These are phyloP conservation scores for Zosterops lateralis DNA, from an alignment of 2,113 vertebrate species.

Conservation along the genomic window DNA sequence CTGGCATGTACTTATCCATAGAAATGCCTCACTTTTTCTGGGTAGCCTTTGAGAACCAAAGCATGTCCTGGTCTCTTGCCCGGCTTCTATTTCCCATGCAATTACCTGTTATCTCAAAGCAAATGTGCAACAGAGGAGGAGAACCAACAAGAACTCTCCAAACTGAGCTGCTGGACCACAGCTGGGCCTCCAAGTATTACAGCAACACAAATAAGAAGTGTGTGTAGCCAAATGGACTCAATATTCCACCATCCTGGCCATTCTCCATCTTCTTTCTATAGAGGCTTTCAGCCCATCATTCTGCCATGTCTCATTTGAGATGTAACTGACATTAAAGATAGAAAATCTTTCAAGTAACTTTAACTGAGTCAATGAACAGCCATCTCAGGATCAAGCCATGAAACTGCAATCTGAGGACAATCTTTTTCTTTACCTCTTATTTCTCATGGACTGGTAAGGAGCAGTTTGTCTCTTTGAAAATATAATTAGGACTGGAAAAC, in stretches of 20 bases:
- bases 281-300: neutral
- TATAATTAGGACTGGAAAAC: neutral
- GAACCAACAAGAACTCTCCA: neutral
- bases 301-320: neutral
- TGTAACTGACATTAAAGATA: neutral
- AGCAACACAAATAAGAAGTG: neutral
- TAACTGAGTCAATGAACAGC: neutral
- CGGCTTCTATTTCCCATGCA: slow-evolving; percentile 8
- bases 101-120: slow-evolving; percentile 33
- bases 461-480: neutral
- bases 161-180: neutral
- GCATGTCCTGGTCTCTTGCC: neutral
- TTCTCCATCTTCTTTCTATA: neutral
- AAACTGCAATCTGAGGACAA: neutral
- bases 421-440: neutral
- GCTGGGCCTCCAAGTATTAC: neutral
- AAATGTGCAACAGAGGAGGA: neutral
- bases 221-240: rapidly evolving
- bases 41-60: neutral
- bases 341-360: neutral
- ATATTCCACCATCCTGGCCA: neutral
- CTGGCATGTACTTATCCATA: slow-evolving; percentile 15
- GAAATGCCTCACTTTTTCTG: neutral
- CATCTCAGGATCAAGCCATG: neutral
- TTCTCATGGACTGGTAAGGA: neutral